A percentile compares a stretch with the other conserved stretches of the same genome.
Evolutionary conservation across 2,888 invertebrate species (phyloP).

Genomic region (Lochmaea crataegi): DNA sequence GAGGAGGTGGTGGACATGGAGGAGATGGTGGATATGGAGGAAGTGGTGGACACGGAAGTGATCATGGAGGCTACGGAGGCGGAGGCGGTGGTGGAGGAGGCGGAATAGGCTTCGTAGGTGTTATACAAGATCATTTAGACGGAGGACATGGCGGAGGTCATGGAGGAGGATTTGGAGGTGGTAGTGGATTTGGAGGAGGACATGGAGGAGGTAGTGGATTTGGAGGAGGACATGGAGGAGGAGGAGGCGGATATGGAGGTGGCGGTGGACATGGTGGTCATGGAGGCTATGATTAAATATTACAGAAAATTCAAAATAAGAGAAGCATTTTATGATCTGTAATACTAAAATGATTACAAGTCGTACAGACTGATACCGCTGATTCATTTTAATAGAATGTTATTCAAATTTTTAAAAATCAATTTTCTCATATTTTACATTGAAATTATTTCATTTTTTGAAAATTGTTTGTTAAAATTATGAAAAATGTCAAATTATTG

Average conservation of each 20-base stretch:
- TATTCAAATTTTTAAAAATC: too few species aligned
- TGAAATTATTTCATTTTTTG: too few species aligned
- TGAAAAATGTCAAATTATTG: too few species aligned
- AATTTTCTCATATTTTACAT: too few species aligned
- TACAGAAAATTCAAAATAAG: background rate
- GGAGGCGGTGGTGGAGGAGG: slow-evolving; percentile 13
- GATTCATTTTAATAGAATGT: too few species aligned
- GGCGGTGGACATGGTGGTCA: background rate
- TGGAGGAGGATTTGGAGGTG: slow-evolving; percentile 6
- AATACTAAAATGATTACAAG: background rate
- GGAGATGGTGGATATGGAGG: slow-evolving; percentile 2
- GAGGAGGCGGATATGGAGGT: background rate
- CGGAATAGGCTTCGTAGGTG: slow-evolving; percentile 6
- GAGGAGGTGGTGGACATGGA: slow-evolving; percentile 2
- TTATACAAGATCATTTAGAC: slow-evolving; percentile 5
- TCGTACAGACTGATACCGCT: too few species aligned
- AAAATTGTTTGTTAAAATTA: too few species aligned
- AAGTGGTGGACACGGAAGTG: background rate
- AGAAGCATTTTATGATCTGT: background rate
- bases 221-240: slow-evolving; percentile 9
- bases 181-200: slow-evolving; percentile 24
- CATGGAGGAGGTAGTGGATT: slow-evolving; percentile 10
- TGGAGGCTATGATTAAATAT: slow-evolving; percentile 13
- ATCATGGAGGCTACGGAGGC: background rate
- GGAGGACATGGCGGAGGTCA: background rate